Evolutionary conservation across 2,113 vertebrate species (phyloP).

Genomic region (Trinectes maculatus): DNA sequence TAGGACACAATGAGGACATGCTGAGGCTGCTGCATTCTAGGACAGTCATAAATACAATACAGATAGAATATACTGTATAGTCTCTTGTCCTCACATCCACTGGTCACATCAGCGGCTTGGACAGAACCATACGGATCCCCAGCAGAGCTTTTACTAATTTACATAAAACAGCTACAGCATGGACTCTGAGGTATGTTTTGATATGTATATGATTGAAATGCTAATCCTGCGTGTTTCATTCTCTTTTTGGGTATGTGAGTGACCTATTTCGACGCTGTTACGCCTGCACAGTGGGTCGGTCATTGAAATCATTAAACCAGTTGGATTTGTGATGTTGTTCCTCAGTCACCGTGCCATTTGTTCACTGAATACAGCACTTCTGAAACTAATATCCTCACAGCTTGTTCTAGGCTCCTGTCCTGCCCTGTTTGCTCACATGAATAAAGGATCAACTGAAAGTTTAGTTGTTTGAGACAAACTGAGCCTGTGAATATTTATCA

Average conservation of each 20-base stretch:
- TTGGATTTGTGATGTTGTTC: not conserved
- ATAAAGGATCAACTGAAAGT: slow-evolving; percentile 62
- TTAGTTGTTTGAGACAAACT: slow-evolving; percentile 51
- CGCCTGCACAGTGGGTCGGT: not conserved
- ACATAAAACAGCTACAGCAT: slow-evolving; percentile 29
- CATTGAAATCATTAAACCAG: not conserved
- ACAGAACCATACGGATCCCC: slow-evolving; percentile 12
- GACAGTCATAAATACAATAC: slow-evolving; percentile 71
- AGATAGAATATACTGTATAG: slow-evolving; percentile 29
- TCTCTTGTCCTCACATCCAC: slow-evolving; percentile 23
- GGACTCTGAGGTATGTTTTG: slow-evolving; percentile 68
- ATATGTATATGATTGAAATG: not conserved
- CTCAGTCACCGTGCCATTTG: no score
- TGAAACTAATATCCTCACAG: slow-evolving; percentile 22
- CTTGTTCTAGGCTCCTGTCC: slow-evolving; percentile 16
- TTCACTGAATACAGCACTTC: not conserved
- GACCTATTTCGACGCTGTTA: not conserved
- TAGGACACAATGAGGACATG: slow-evolving; percentile 68
- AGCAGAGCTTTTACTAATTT: slow-evolving; percentile 25
- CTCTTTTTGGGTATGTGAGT: not conserved
- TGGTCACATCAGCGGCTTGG: slow-evolving; percentile 10
- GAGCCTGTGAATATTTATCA: slow-evolving; percentile 59
- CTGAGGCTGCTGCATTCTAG: slow-evolving; percentile 75
- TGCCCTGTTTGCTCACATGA: slow-evolving; percentile 55
- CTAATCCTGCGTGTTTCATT: not conserved